Evolutionary conservation across 1,140 invertebrate species (phyloP), one percentile per base, ranked within the genome.

Genomic region (Drosophila navojoa): DNA sequence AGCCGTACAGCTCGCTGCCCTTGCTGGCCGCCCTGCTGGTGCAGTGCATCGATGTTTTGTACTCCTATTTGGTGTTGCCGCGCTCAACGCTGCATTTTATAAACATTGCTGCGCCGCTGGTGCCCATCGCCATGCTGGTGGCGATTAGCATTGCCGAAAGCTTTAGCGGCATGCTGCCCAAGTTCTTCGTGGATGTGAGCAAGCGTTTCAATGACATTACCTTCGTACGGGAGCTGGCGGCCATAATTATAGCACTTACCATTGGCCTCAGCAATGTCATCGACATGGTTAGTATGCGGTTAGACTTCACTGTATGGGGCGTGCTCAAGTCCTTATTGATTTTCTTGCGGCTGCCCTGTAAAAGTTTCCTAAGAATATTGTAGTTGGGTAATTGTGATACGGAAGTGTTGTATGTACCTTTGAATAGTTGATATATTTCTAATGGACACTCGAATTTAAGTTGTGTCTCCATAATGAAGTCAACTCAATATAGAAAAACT

Each of bases 1-100:
- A 96, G 78, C 94, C 95, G 1, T 95, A 94, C 76, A 95, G 94
- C 5, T 95, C 94, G 4, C 79, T 95, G 10, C 95, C 95, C 0
- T 73, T 95, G 11, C 81, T 95, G 15, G 95, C 95, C 6, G 95
- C 95, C 45, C 93, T 95, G 2, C 70, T 96, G 38, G 94, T 95
- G 1, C 92, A 95, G 64, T 75, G 94, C 57, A 93, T 95, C 27
- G 93, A 94, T 19, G 93, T 93, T 2, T 86, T 94, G 3, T 93
- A 95, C 53, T 93, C 93, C 50, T 92, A 93, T 42, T 76, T 94
- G 63, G 91, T 94, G 50, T 79, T 95, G 64, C 94, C 94, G 40
- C 94, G 91, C 16, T 90, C 81, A 5, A 84, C 85, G 3, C 53
- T 90, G 10, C 92, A 92, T 69, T 91, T 91, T 53, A 79, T 93